Conservation (phyloP, 1,140 invertebrate genomes). For the Agraylea sexmaculata region DNA sequence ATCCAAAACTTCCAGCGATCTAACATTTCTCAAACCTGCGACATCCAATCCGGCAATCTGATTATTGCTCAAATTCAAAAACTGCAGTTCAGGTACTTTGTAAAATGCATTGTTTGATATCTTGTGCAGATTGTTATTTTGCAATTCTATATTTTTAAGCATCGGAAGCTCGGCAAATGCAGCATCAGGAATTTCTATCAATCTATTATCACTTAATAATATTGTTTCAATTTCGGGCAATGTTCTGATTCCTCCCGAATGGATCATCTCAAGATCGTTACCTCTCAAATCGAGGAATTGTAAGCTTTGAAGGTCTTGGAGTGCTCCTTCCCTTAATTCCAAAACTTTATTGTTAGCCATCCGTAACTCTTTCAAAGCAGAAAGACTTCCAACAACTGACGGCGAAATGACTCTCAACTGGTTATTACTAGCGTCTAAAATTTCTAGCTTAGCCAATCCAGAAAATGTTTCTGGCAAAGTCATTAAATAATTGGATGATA, state of each 20-base stretch:
- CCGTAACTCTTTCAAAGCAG: slow-evolving; percentile 52
- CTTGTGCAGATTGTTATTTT: slow-evolving; percentile 63
- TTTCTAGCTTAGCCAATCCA: slow-evolving; percentile 51
- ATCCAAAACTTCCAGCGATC: slow-evolving; percentile 70
- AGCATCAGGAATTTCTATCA: slow-evolving; percentile 55
- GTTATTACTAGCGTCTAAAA: slow-evolving; percentile 70
- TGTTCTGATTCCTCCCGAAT: slow-evolving; percentile 61
- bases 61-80: slow-evolving; percentile 74
- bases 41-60: slow-evolving; percentile 56
- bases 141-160: slow-evolving; percentile 62
- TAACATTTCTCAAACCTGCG: slow-evolving; percentile 55
- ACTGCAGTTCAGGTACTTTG: slow-evolving; percentile 61
- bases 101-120: slow-evolving; percentile 67
- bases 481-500: slow-evolving; percentile 65
- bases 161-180: slow-evolving; percentile 66
- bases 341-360: slow-evolving; percentile 64
- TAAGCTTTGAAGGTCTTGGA: slow-evolving; percentile 57
- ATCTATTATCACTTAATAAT: slow-evolving; percentile 62
- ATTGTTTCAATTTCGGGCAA: slow-evolving; percentile 66
- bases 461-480: slow-evolving; percentile 59
- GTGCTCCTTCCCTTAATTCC: slow-evolving; percentile 56
- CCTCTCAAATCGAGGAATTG: slow-evolving; percentile 64
- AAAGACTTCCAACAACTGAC: slow-evolving; percentile 52
- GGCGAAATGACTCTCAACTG: slow-evolving; percentile 57
- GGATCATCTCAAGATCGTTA: slow-evolving; percentile 68